phyloP scores from a whole-genome alignment of 2,797 vertebrate species.

The Holocentrus rufus region DNA sequence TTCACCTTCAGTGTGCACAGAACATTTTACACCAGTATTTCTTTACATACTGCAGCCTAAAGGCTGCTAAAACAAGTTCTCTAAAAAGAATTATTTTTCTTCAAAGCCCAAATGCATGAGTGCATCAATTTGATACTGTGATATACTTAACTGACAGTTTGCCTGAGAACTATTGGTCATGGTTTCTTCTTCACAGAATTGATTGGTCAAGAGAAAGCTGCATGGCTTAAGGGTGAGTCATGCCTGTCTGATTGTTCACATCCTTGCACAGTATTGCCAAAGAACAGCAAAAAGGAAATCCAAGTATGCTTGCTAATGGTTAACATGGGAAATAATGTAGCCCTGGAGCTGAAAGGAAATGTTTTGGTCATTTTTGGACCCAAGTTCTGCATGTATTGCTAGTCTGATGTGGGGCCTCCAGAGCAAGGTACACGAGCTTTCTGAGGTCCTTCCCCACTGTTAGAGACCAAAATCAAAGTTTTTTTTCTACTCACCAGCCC shows the following conservation, averaged over 20 bases:
- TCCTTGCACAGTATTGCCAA: background rate
- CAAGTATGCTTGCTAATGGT: background rate
- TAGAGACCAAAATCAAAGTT: background rate
- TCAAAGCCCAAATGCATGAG: background rate
- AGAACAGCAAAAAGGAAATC: background rate
- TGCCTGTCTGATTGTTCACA: background rate
- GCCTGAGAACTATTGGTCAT: background rate
- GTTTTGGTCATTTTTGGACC: too few species aligned
- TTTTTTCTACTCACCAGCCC: background rate
- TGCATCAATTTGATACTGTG: background rate
- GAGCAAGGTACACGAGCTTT: too few species aligned
- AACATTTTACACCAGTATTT: background rate
- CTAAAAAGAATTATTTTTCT: background rate
- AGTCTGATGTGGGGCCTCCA: too few species aligned
- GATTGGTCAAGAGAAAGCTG: constrained; percentile 10
- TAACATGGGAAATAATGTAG: background rate
- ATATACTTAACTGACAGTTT: background rate
- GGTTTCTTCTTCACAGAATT: background rate
- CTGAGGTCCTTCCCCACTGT: background rate
- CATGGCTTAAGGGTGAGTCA: constrained; percentile 35
- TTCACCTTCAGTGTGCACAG: background rate
- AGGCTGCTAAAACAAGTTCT: background rate
- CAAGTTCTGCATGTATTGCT: background rate
- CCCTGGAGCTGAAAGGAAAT: too few species aligned
- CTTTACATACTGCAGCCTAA: too few species aligned